Percentiles rank a stretch among this genome's conserved stretches.
Conservation (phyloP, 2,113 vertebrate species). For the Mesitornis unicolor region DNA sequence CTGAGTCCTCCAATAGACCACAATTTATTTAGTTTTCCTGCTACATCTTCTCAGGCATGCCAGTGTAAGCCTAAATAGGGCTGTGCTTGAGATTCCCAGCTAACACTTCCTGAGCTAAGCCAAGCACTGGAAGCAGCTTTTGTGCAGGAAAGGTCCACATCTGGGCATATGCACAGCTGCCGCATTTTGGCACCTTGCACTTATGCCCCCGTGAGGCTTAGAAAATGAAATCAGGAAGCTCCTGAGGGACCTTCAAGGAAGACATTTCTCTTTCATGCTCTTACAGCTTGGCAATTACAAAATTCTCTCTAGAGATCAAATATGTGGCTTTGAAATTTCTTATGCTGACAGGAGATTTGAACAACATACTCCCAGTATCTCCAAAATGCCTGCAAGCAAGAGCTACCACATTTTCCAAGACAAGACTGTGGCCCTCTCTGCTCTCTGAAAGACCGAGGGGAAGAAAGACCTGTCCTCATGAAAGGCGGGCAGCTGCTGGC, state of each 20-base stretch:
- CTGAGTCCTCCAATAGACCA: not conserved
- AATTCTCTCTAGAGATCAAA: not conserved
- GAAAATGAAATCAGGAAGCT: not conserved
- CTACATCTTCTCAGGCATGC: not conserved
- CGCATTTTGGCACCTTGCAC: accelerated
- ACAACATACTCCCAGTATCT: not conserved
- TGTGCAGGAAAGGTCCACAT: not conserved
- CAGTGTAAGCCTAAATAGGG: not conserved
- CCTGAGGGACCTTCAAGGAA: not conserved
- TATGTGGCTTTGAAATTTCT: not conserved
- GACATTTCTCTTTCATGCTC: not conserved
- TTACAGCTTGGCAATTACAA: not conserved
- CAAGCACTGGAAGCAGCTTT: not conserved
- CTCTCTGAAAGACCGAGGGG: not conserved
- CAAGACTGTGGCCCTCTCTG: not conserved
- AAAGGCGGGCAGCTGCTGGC: not conserved
- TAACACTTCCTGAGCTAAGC: not conserved
- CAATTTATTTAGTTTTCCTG: not conserved
- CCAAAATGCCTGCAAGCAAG: not conserved
- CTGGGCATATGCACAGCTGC: not conserved
- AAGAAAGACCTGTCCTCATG: not conserved
- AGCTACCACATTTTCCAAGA: not conserved
- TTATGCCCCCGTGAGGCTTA: not conserved
- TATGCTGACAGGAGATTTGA: not conserved
- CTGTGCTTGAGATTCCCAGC: not conserved